Evolutionary conservation across 2,797 vertebrate genomes (phyloP).

Genomic region (Hylomyscus alleni): DNA sequence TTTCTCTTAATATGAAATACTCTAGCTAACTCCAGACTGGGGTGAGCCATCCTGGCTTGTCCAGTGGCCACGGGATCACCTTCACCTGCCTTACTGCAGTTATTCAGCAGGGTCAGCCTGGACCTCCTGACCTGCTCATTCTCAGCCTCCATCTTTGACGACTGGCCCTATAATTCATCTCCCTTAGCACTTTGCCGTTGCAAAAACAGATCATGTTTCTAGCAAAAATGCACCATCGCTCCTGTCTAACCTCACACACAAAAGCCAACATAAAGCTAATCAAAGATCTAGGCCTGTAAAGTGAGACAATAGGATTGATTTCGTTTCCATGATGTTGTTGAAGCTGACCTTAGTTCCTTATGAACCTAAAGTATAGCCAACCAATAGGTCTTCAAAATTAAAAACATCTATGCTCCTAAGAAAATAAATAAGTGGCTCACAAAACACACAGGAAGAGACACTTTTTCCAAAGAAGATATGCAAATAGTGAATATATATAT

Average conservation of each 20-base stretch:
- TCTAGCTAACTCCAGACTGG: not conserved
- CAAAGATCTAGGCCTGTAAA: constrained; percentile 47
- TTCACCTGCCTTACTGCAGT: not conserved
- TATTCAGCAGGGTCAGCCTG: not conserved
- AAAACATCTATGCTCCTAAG: constrained; percentile 32
- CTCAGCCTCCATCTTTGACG: not conserved
- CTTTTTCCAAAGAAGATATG: constrained; percentile 50
- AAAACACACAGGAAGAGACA: constrained; percentile 19
- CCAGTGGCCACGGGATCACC: not conserved
- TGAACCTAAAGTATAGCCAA: constrained; percentile 3
- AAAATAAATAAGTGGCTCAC: not conserved
- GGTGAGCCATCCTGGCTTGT: not conserved
- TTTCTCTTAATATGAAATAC: not conserved
- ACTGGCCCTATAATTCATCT: not conserved
- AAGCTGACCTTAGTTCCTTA: constrained; percentile 3
- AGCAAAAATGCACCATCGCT: not conserved
- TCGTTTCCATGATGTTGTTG: not conserved
- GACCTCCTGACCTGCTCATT: not conserved
- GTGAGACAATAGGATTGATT: not conserved
- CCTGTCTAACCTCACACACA: not conserved
- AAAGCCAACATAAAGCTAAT: constrained; percentile 20
- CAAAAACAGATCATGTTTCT: constrained; percentile 21
- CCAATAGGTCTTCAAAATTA: not conserved
- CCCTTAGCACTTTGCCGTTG: not conserved
- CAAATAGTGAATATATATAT: constrained; percentile 30